phyloP scores from a whole-genome alignment of 2,113 vertebrate species.

The Cynoglossus semilaevis region DNA sequence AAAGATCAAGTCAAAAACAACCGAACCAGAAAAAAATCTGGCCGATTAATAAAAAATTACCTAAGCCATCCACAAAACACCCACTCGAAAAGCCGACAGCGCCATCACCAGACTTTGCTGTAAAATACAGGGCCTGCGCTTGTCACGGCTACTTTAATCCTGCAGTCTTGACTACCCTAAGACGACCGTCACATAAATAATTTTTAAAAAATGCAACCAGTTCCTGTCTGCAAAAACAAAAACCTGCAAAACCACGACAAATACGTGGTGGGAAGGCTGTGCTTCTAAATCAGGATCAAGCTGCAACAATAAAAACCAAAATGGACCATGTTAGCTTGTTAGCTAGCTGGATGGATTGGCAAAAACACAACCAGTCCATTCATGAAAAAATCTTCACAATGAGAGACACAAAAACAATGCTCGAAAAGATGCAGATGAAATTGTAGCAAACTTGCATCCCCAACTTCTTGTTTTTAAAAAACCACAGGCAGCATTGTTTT shows the following conservation, averaged over 20 bases:
- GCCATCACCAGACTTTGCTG: constrained; percentile 41
- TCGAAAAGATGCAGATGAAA: constrained; percentile 46
- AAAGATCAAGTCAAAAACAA: constrained; percentile 23
- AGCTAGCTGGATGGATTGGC: constrained; percentile 31
- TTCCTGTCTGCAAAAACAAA: constrained; percentile 56
- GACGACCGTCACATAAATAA: constrained; percentile 45
- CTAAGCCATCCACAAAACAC: constrained; percentile 50
- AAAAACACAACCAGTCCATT: constrained; percentile 54
- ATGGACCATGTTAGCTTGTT: constrained; percentile 23
- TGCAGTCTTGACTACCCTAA: constrained; percentile 53
- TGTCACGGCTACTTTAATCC: constrained; percentile 27
- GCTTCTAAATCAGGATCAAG: constrained; percentile 13
- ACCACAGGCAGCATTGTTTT: constrained; percentile 35
- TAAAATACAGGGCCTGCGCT: constrained; percentile 43
- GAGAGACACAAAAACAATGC: constrained; percentile 51
- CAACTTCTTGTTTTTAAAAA: constrained; percentile 41
- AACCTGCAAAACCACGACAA: constrained; percentile 33
- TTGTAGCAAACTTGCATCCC: constrained; percentile 43
- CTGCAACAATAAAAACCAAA: constrained; percentile 25
- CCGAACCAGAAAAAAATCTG: constrained; percentile 38
- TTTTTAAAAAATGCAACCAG: constrained; percentile 44
- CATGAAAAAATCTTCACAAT: constrained; percentile 52
- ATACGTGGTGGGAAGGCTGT: constrained; percentile 8
- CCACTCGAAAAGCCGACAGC: constrained; percentile 46
- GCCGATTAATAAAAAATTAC: constrained; percentile 41